These are phyloP conservation scores for Lycia hirtaria DNA, from an alignment of 2,888 invertebrate genomes.

Conservation along the genomic window DNA sequence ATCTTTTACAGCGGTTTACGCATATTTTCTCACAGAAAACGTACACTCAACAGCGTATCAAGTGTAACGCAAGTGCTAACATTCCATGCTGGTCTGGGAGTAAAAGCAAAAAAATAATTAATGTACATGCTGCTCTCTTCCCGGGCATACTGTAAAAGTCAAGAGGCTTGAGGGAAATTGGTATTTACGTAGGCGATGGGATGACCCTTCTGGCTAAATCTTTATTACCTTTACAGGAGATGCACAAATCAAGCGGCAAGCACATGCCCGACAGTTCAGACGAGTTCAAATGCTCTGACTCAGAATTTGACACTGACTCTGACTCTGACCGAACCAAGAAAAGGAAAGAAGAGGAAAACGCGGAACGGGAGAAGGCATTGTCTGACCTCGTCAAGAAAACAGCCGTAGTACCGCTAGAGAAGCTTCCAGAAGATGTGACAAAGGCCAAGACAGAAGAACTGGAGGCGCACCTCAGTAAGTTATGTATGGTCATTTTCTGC, in stretches of 20 bases:
- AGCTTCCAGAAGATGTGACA: conserved; percentile 72
- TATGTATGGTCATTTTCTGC: conserved; percentile 25
- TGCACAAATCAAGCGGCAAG: conserved; percentile 83
- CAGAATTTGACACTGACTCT: conserved; percentile 51
- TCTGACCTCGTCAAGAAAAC: conserved; percentile 68
- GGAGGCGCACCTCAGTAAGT: conserved; percentile 65
- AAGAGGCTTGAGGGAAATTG: no score
- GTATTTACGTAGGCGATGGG: no score
- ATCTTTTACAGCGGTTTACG: no score
- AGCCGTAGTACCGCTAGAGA: conserved; percentile 74
- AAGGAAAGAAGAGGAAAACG: conserved; percentile 60
- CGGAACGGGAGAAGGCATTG: conserved; percentile 62
- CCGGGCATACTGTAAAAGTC: no score
- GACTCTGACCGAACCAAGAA: conserved; percentile 69
- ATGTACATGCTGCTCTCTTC: no score
- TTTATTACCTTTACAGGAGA: conserved; percentile 61
- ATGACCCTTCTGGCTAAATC: no score
- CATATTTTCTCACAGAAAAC: no score
- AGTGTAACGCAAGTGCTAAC: no score
- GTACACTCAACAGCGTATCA: no score
- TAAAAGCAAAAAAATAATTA: no score
- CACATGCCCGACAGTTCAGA: conserved; percentile 83
- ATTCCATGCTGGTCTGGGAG: no score
- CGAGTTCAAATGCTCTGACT: conserved; percentile 75
- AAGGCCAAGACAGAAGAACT: conserved; percentile 70